Conservation (phyloP, 2,113 vertebrate genomes). For the Shinisaurus crocodilurus region DNA sequence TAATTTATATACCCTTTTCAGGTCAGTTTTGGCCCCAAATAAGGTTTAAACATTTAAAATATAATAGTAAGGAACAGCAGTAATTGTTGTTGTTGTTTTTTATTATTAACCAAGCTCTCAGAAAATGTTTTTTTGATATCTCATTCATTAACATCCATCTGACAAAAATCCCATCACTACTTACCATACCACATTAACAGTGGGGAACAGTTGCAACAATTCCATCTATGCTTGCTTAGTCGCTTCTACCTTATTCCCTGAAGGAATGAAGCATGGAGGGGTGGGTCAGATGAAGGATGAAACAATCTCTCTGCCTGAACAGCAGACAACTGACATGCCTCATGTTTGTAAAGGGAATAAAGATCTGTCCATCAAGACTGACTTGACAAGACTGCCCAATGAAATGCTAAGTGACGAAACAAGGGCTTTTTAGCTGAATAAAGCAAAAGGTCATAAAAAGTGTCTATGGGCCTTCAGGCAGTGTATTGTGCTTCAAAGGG, state of each 20-base stretch:
- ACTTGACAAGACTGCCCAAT: background rate
- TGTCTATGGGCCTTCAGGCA: background rate
- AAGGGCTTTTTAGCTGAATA: conserved; percentile 14
- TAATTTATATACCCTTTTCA: background rate
- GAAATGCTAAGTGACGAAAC: conserved; percentile 19
- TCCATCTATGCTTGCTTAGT: background rate
- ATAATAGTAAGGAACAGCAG: background rate
- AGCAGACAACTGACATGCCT: accelerated
- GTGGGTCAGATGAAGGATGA: background rate
- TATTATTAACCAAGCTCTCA: background rate
- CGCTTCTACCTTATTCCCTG: background rate
- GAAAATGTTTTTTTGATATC: background rate
- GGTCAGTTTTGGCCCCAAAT: background rate
- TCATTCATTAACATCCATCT: background rate
- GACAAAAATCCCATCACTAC: background rate
- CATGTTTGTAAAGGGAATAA: background rate
- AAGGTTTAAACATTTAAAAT: background rate
- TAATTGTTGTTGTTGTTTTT: too few species aligned
- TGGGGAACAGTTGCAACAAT: background rate
- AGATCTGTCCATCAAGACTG: background rate
- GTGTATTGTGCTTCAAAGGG: background rate
- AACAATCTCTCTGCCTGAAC: background rate
- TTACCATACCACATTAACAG: background rate
- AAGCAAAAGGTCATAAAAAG: conserved; percentile 46
- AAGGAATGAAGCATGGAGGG: accelerated